Evolutionary conservation across 37 sponge, comb jelly and placozoan species (phyloP), one percentile per base, ranked within the genome.

Genomic region (Diacarnus erythraeanus): DNA sequence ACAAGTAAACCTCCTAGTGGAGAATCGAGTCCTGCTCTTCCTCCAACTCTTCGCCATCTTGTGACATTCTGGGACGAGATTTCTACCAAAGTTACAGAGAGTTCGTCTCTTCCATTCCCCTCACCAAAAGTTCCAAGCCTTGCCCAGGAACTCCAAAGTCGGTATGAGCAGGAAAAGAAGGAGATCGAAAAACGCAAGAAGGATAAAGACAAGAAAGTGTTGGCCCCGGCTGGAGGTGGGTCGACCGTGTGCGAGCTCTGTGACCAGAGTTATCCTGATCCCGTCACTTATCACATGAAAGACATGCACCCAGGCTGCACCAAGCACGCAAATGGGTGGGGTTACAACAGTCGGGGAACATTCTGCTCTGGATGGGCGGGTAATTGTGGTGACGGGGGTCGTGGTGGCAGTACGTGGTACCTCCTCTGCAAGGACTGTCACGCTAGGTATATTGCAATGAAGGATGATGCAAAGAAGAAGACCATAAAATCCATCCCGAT

Each of bases 281-380:
- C 99, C 4, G 96, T 98, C 26, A 98, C 99, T 41, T 98, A 95
- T 64, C 99, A 98, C 89, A 98, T 98, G 99, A 90, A 91, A 68
- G 77, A 87, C 22, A 47, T 68, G 31, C 99, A 98, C 61, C 91
- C 90, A 2, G 99, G 99, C 9, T 98, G 99, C 79, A 86, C 90
- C 64, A 82, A 82, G 39, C 88, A 87, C 66, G 94, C 96, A 76
- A 91, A 84, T 75, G 99, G 99, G 21, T 91, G 89, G 95, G 99
- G 99, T 59, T 98, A 98, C 91, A 98, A 98, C 84, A 90, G 96
- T 77, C 79, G 87, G 6, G 99, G 99, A 21, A 77, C 81, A 25
- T 95, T 90, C 82, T 98, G 96, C 71, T 83, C 88, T 5, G 99
- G 99, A 0, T 98, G 99, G 99, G 96, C 99, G 0, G 99, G 99